phyloP scores from a whole-genome alignment of 2,113 vertebrate species.

The Macrotis lagotis region DNA sequence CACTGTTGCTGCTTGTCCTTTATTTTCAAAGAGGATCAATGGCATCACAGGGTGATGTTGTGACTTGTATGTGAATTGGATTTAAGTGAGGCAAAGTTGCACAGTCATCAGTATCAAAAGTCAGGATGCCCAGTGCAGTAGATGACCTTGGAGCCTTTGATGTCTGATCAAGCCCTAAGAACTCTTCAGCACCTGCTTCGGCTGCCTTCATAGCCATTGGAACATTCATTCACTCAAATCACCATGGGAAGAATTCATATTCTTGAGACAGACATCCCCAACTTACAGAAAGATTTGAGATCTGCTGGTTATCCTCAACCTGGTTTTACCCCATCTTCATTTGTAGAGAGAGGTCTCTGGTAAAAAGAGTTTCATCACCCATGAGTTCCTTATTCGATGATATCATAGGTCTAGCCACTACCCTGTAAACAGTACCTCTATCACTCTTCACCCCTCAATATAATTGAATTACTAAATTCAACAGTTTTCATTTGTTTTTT shows the following conservation, averaged over 20 bases:
- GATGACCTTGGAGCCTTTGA: not conserved
- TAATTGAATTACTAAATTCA: conserved; percentile 13
- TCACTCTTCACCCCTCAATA: not conserved
- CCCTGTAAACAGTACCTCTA: not conserved
- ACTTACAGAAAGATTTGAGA: not conserved
- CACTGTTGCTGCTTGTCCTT: not conserved
- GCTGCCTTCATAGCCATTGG: not conserved
- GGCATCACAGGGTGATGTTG: too few relatives aligned
- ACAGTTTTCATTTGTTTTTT: conserved; percentile 26
- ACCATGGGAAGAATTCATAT: not conserved
- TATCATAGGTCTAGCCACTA: not conserved
- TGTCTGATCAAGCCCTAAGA: not conserved
- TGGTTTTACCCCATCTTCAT: not conserved
- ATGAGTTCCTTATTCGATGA: not conserved
- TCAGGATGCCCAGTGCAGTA: not conserved
- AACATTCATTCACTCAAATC: not conserved
- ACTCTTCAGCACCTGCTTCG: not conserved
- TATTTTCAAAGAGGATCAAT: not conserved
- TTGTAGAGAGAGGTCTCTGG: not conserved
- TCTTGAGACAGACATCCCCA: not conserved
- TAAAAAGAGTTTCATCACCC: not conserved
- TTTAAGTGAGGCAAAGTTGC: not conserved
- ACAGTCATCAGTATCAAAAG: not conserved
- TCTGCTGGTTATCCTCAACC: not conserved
- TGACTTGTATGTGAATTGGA: not conserved